Evolutionary conservation across 2,888 invertebrate genomes (phyloP).

Genomic region (Drosophila pseudotalamancana): DNA sequence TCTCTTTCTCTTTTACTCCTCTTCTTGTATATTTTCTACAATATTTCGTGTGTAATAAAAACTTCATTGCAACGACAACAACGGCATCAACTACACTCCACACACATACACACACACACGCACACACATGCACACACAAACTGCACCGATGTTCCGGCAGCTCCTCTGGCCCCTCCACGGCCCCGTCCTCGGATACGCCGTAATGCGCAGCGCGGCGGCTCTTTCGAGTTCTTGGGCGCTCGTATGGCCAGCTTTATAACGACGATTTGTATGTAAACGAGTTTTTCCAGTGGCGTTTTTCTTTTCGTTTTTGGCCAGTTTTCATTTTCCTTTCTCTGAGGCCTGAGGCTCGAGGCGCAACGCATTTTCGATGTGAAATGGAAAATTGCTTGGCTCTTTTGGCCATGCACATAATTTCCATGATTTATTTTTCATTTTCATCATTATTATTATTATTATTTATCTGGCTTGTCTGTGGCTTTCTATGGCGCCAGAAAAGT

Average conservation of each 20-base stretch:
- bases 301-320: slow-evolving; percentile 63
- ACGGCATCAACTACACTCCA: slow-evolving; percentile 11
- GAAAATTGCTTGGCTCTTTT: slow-evolving; percentile 59
- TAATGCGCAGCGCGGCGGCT: slow-evolving; percentile 72
- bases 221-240: slow-evolving; percentile 83
- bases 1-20: slow-evolving; percentile 49
- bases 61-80: slow-evolving; percentile 54
- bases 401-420: slow-evolving; percentile 63
- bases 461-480: slow-evolving; percentile 43
- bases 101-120: slow-evolving; percentile 10
- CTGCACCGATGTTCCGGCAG: slow-evolving; percentile 39
- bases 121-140: slow-evolving; percentile 12
- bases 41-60: slow-evolving; percentile 55
- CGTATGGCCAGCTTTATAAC: slow-evolving; percentile 84
- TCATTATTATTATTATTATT: slow-evolving; percentile 53
- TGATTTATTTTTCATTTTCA: slow-evolving; percentile 72
- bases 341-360: slow-evolving; percentile 28
- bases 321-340: slow-evolving; percentile 75
- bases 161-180: slow-evolving; percentile 51
- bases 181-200: slow-evolving; percentile 55
- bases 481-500: slow-evolving; percentile 56
- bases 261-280: slow-evolving; percentile 83
- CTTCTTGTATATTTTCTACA: slow-evolving; percentile 21
- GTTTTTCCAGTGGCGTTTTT: slow-evolving; percentile 79
- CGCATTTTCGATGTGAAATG: slow-evolving; percentile 60